Base-by-base conservation (phyloP, 2,113 vertebrate species). In the Marmota monax region DNA sequence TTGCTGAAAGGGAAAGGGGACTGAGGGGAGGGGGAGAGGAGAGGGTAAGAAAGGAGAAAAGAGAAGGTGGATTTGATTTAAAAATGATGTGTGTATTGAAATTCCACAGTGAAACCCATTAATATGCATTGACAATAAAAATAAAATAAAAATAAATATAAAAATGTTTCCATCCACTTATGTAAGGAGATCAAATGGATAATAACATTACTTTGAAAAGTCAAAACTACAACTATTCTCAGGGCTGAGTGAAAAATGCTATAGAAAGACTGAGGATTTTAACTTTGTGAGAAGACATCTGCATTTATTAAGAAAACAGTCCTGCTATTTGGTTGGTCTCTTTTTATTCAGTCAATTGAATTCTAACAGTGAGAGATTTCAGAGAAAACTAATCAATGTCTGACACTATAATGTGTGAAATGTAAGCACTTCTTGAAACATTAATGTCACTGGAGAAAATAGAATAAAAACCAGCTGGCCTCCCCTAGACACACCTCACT, bases 371-470 rank as follows among this genome's bases (percentile, higher is more conserved):
- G 42, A 78, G 22, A 73, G 18, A 79, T 80, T 92, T 77, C 39
- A 56, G 51, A 94, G 23, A 29, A 95, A 88, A 72, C 8, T 87
- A 93, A 87, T 83, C 34, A 93, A 22, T n/a, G 6, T 58, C 39
- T 70, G 29, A 82, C 42, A 91, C 61, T 58, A 89, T 77, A 90
- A 32, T 48, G 39, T 80, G 83, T 51, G 34, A 96, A 45, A 34
- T 70, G 22, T 77, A 91, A 87, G 32, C 22, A 88, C 4, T 63
- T 92, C 42, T 77, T 29, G 51, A 76, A 87, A 74, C 70, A 20
- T 63, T 72, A 51, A 73, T 91, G 32, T 56, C 7, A 93, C n/a
- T 67, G 10, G 12, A 56, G 11, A 84, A 1, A 29, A 56, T 4
- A 32, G 69, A 45, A 34, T 18, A 42, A 84, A 94, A 90, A 5